These are phyloP conservation scores for Hydractinia echinata DNA, from an alignment of 30 jellyfish, hydroid and myxozoan species.

Conservation along the genomic window DNA sequence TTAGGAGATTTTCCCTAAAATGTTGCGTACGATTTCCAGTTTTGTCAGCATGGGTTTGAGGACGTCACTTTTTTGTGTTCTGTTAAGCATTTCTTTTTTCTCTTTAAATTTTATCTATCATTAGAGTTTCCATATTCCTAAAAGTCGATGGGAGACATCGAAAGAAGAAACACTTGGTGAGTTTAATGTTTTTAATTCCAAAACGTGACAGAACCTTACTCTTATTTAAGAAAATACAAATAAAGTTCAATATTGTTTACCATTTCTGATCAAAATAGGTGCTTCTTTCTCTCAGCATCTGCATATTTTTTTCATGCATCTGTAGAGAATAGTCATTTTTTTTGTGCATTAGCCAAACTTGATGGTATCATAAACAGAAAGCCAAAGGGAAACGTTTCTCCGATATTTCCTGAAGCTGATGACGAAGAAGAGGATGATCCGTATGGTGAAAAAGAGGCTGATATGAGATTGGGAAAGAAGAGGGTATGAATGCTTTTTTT, in stretches of 20 bases:
- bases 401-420: conserved; percentile 45
- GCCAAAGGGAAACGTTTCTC: conserved; percentile 22
- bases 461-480: conserved; percentile 91
- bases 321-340: background rate
- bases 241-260: background rate
- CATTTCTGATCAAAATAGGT: background rate
- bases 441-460: conserved; percentile 94
- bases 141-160: conserved; percentile 86
- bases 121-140: conserved; percentile 74
- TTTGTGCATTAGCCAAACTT: conserved; percentile 70
- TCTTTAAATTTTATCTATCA: background rate
- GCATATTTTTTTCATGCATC: background rate
- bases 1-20: too few species aligned
- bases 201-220: background rate
- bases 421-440: conserved; percentile 95
- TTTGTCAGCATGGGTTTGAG: too few species aligned
- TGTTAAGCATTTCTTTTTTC: background rate
- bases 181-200: background rate
- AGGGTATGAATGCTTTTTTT: conserved; percentile 43
- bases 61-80: background rate
- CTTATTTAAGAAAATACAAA: background rate
- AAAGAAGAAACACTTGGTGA: conserved; percentile 90
- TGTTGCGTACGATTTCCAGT: too few species aligned
- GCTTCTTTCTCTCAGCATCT: background rate
- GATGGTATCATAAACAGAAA: conserved; percentile 65